Base-by-base conservation (phyloP, 2,888 invertebrate genomes). In the Amphipoea lucens region DNA sequence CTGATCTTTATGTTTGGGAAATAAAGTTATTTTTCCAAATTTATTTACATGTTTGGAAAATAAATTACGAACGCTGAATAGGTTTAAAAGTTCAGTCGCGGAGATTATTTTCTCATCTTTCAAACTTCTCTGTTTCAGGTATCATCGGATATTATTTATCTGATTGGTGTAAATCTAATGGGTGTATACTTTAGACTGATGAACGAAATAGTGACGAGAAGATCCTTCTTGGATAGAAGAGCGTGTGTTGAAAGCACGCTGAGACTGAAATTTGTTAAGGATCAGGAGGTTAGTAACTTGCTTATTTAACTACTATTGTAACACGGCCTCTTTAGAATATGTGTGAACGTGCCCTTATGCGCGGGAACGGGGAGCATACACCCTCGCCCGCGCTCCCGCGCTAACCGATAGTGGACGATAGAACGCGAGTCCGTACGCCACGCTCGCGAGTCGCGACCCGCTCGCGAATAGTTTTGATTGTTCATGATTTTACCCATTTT, bases 141-240 rank as follows among this genome's bases (percentile, higher is more conserved):
- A 78, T 92, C 97, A 67, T 98, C 98, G 14, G 99, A 99, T 91
- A 95, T 97, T 51, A 97, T 98, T 84, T 98, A 98, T 92, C 97
- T 98, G 81, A 89, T 97, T 29, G 98, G 98, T 86, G 98, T 98
- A 14, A 99, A 99, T 93, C 96, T 98, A 23, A 97, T 99, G 94
- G 99, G 99, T 4, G 96, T 99, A n/a, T 99, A 98, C 96, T 98
- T 98, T 94, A 98, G 99, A 76, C 97, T 98, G 88, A 98, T 99
- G 97, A 98, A 98, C 86, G 99, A 99, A 95, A 98, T 99, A 69
- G 98, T 98, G 36, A 98, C 98, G 85, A 97, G 99, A 83, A 97
- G 98, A 83, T 98, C 99, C 1, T 99, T 99, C 93, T 96, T 99
- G 78, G 99, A 99, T 92, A 97, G 98, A 62, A 96, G 99, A 82